Conservation (phyloP, 2,888 invertebrate genomes). For the Cenopis cana region DNA sequence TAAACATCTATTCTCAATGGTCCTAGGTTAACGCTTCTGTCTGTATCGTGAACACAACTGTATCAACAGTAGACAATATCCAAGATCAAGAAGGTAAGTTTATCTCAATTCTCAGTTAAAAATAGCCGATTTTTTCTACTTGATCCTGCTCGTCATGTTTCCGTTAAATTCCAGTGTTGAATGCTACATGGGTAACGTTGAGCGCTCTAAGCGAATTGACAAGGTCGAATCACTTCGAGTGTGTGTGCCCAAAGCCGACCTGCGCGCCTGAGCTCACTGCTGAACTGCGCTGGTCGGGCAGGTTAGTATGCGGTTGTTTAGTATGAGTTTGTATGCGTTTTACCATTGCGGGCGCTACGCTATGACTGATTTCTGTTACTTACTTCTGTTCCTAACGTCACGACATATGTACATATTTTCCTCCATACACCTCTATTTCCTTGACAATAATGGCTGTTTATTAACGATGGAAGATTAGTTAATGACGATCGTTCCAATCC, state of each 20-base stretch:
- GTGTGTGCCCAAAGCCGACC: constrained; percentile 55
- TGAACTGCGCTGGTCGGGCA: constrained; percentile 54
- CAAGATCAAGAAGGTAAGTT: constrained; percentile 10
- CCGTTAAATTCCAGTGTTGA: constrained; percentile 54
- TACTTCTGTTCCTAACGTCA: too few relatives aligned
- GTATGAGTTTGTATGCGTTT: too few relatives aligned
- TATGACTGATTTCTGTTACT: too few relatives aligned
- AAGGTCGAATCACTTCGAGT: constrained; percentile 46
- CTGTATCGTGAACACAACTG: constrained; percentile 24
- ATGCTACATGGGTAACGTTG: constrained; percentile 55
- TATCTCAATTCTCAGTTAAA: too few relatives aligned
- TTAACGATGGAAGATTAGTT: too few relatives aligned
- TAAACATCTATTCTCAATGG: background rate
- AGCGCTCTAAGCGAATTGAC: constrained; percentile 52
- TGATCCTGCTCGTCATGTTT: background rate
- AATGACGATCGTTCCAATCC: too few relatives aligned
- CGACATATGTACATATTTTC: too few relatives aligned
- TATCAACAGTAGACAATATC: constrained; percentile 15
- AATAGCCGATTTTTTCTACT: too few relatives aligned
- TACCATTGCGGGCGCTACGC: too few relatives aligned
- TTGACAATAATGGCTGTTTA: too few relatives aligned
- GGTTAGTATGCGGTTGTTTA: too few relatives aligned
- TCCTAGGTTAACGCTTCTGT: constrained; percentile 16
- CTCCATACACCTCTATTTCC: too few relatives aligned
- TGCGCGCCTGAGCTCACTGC: constrained; percentile 58